Evolutionary conservation across 2,888 invertebrate genomes (phyloP).

Genomic region (Mayetiola destructor): DNA sequence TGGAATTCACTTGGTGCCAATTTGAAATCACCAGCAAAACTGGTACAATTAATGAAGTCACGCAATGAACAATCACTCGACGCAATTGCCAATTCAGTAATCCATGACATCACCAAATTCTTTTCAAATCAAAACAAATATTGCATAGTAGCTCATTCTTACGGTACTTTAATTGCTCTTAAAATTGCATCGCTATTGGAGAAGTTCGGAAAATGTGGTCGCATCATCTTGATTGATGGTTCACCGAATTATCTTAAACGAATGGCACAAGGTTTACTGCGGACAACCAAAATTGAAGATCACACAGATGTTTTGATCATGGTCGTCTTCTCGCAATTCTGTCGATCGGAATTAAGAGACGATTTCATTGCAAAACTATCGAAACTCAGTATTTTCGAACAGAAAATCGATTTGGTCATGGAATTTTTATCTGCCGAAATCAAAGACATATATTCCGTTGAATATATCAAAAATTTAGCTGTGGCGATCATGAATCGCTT

Average conservation of each 20-base stretch:
- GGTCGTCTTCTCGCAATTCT: background rate
- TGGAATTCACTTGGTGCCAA: conserved; percentile 2
- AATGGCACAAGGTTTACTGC: conserved; percentile 21
- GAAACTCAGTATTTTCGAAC: background rate
- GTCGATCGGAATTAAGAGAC: background rate
- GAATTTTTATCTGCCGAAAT: conserved; percentile 23
- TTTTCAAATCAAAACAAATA: conserved; percentile 33
- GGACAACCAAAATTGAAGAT: conserved; percentile 25
- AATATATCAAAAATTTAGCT: conserved; percentile 34
- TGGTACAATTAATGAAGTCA: conserved; percentile 35
- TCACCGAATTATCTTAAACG: conserved; percentile 54
- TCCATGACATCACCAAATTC: background rate
- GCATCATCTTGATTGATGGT: conserved; percentile 65
- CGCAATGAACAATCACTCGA: background rate
- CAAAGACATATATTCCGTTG: conserved; percentile 26
- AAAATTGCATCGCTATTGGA: conserved; percentile 63
- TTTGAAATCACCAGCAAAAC: conserved; percentile 40
- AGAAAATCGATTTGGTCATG: conserved; percentile 26
- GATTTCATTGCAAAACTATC: background rate
- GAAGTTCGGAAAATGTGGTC: conserved; percentile 42
- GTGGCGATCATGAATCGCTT: conserved; percentile 40
- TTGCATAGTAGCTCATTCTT: conserved; percentile 76
- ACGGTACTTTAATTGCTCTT: conserved; percentile 61
- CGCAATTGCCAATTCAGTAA: background rate
- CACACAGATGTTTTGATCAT: conserved; percentile 18